These are phyloP conservation scores for Hippopotamus amphibius DNA, from an alignment of 2,113 vertebrate species.

Conservation along the genomic window DNA sequence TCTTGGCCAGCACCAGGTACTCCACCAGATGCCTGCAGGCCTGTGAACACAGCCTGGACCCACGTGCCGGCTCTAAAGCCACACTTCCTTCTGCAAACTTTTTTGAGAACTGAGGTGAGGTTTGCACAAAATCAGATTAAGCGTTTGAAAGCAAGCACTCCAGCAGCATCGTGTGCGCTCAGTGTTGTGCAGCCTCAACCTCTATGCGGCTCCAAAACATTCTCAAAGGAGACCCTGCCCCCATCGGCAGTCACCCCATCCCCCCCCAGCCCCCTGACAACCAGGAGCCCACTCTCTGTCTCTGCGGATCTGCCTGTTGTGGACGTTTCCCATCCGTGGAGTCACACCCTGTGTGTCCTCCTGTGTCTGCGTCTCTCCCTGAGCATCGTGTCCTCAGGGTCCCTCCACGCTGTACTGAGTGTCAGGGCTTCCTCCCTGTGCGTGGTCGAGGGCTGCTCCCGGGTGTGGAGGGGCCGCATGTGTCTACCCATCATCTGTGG, in stretches of 20 bases:
- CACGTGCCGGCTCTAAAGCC: background rate
- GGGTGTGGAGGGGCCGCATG: fast-evolving
- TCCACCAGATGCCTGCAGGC: background rate
- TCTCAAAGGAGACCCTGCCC: background rate
- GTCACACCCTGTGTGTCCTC: fast-evolving
- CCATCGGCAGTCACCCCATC: fast-evolving
- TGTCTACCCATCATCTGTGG: background rate
- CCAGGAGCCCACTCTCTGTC: fast-evolving
- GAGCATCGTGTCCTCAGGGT: fast-evolving
- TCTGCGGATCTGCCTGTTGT: background rate
- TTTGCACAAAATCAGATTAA: background rate
- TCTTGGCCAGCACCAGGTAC: background rate
- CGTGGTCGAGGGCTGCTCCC: fast-evolving
- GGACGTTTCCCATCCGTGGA: too few relatives aligned
- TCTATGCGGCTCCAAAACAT: background rate
- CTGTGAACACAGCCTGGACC: background rate
- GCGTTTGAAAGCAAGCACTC: background rate
- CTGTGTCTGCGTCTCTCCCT: background rate
- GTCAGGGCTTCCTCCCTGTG: background rate
- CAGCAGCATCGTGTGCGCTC: too few relatives aligned
- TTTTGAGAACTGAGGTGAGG: background rate
- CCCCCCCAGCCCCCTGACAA: background rate
- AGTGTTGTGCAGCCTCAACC: too few relatives aligned
- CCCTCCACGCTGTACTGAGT: fast-evolving
- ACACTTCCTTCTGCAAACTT: background rate